Evolutionary conservation across 2,888 invertebrate species (phyloP).

Genomic region (Subacronicta megacephala): DNA sequence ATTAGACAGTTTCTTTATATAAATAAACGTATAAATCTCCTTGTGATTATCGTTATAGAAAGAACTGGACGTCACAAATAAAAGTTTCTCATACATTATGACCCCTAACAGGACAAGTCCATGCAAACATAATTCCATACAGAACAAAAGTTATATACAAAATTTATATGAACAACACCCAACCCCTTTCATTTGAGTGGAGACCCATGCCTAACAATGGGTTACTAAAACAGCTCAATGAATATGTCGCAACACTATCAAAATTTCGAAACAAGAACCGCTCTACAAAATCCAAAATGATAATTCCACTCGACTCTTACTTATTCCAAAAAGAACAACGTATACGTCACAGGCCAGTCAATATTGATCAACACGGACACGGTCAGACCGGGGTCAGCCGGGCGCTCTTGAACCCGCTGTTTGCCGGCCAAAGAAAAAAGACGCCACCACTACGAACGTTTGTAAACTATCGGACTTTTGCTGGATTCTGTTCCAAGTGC

Average conservation of each 20-base stretch:
- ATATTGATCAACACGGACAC: conserved; percentile 54
- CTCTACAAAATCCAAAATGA: conserved; percentile 21
- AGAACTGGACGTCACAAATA: too few relatives aligned
- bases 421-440: conserved; percentile 50
- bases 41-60: too few relatives aligned
- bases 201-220: too few relatives aligned
- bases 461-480: conserved; percentile 42
- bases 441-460: conserved; percentile 24
- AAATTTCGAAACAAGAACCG: neutral
- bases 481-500: conserved; percentile 17
- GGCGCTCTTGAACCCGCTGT: conserved; percentile 64
- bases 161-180: neutral
- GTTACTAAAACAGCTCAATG: neutral
- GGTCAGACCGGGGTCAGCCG: conserved; percentile 57
- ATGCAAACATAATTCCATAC: too few relatives aligned
- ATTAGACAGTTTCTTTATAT: too few relatives aligned
- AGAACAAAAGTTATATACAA: too few relatives aligned
- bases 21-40: too few relatives aligned
- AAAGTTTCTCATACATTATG: too few relatives aligned
- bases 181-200: too few relatives aligned
- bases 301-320: conserved; percentile 39
- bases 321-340: conserved; percentile 47
- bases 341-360: conserved; percentile 47
- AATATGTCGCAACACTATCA: neutral
- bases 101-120: too few relatives aligned